Conservation (phyloP, 1,140 invertebrate genomes). For the Pseudomyrmex dendroicus region DNA sequence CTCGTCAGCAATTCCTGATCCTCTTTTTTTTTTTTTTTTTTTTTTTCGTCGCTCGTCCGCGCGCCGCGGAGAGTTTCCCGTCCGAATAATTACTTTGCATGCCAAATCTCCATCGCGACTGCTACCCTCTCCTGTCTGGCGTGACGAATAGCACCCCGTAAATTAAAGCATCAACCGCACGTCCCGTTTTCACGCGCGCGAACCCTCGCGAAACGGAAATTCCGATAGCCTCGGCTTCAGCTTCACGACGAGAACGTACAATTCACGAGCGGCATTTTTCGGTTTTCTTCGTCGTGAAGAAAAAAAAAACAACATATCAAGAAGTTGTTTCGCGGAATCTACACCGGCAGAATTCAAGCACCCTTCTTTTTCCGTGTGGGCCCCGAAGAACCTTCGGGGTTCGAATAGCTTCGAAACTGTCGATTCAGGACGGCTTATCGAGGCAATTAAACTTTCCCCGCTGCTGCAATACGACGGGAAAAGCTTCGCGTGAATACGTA, state of each 20-base stretch:
- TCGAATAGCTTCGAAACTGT: conserved; percentile 62
- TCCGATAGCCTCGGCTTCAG: conserved; percentile 11
- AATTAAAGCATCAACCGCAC: conserved; percentile 54
- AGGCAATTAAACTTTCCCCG: conserved; percentile 70
- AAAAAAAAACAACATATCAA: background rate
- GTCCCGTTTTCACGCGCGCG: conserved; percentile 15
- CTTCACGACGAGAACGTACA: background rate
- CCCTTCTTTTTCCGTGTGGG: conserved; percentile 21
- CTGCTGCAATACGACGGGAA: conserved; percentile 22
- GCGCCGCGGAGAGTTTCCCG: conserved; percentile 15
- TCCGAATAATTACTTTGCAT: conserved; percentile 53
- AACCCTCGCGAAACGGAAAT: conserved; percentile 7
- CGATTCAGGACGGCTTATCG: conserved; percentile 69
- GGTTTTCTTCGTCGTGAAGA: conserved; percentile 16
- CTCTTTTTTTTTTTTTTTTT: background rate
- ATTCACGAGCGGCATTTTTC: conserved; percentile 33
- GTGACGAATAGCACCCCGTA: conserved; percentile 48
- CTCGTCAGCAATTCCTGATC: conserved; percentile 25
- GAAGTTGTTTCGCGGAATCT: conserved; percentile 37
- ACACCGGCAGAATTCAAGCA: conserved; percentile 22
- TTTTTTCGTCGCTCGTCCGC: background rate
- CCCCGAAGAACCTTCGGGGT: conserved; percentile 13
- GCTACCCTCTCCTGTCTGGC: background rate
- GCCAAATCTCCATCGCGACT: conserved; percentile 49
- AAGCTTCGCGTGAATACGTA: conserved; percentile 22